These are phyloP conservation scores for Lepidothrix coronata DNA, from an alignment of 2,113 vertebrate genomes.

Conservation along the genomic window DNA sequence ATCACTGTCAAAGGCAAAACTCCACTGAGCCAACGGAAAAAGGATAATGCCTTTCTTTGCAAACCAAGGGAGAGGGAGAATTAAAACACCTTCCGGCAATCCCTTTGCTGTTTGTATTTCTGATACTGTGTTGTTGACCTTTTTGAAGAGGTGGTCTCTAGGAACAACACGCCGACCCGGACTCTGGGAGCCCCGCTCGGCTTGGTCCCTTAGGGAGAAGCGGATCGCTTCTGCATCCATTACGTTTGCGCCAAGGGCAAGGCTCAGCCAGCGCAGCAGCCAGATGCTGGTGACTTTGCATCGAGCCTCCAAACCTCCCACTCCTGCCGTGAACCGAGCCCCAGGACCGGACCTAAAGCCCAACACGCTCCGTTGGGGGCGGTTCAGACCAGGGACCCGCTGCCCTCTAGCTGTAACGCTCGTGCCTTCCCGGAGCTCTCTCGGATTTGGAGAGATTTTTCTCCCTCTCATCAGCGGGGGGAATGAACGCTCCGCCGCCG, in stretches of 20 bases:
- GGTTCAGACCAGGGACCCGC: background rate
- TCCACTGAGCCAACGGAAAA: background rate
- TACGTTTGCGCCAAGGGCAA: background rate
- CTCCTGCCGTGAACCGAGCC: background rate
- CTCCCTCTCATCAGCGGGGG: too few species aligned
- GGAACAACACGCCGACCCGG: rapidly evolving
- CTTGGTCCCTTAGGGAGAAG: rapidly evolving
- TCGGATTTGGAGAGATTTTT: rapidly evolving
- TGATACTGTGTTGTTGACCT: rapidly evolving
- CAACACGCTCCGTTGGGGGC: rapidly evolving
- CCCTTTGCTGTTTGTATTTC: background rate
- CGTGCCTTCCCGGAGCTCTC: too few species aligned
- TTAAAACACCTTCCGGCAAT: background rate
- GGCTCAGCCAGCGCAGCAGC: background rate
- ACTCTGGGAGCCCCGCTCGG: rapidly evolving
- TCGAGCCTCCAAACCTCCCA: background rate
- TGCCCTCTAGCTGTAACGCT: too few species aligned
- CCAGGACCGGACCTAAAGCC: background rate
- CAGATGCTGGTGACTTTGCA: rapidly evolving
- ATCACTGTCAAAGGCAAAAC: background rate
- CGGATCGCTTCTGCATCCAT: background rate
- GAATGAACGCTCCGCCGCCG: background rate
- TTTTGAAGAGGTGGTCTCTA: background rate
- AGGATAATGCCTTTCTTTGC: background rate
- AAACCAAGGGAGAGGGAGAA: background rate